phyloP scores from a whole-genome alignment of 2,888 invertebrate genomes.

The Steinernema scapterisci region DNA sequence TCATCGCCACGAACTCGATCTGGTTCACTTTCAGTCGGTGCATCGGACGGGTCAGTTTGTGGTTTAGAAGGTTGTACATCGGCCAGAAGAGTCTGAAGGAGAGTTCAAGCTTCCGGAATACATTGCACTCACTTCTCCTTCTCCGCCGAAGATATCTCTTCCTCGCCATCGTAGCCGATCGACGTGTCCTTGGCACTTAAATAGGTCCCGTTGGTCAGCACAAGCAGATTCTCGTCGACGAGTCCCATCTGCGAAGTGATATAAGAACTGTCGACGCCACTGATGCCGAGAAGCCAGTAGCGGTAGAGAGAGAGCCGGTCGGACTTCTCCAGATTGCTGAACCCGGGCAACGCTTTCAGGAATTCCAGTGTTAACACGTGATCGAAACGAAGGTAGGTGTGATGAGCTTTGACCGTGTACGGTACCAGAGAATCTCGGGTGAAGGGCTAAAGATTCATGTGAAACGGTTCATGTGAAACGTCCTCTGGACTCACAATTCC shows the following conservation, averaged over 20 bases:
- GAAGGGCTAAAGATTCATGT: neutral
- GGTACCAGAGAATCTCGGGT: neutral
- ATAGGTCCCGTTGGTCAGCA: slow-evolving; percentile 36
- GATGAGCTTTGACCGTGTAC: neutral
- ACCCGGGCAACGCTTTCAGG: slow-evolving; percentile 34
- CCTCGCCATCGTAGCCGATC: slow-evolving; percentile 33
- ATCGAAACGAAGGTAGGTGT: slow-evolving; percentile 34
- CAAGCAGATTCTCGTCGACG: slow-evolving; percentile 25
- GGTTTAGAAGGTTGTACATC: slow-evolving; percentile 1
- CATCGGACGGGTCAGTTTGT: neutral
- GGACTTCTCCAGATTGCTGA: slow-evolving; percentile 1
- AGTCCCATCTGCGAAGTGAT: slow-evolving; percentile 33
- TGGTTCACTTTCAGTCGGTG: slow-evolving; percentile 6
- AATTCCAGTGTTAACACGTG: slow-evolving; percentile 35
- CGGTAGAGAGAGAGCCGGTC: slow-evolving; percentile 34
- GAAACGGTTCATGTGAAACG: neutral
- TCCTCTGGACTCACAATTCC: neutral
- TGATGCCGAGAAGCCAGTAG: slow-evolving; percentile 32
- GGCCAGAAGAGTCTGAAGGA: slow-evolving; percentile 25
- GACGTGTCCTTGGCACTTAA: slow-evolving; percentile 19
- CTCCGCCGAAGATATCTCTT: slow-evolving; percentile 29
- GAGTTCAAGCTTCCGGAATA: no score
- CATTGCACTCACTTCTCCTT: slow-evolving; percentile 33
- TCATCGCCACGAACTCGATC: neutral
- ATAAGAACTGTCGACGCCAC: slow-evolving; percentile 34